Evolutionary conservation across 1,140 invertebrate genomes (phyloP), one percentile per base, ranked within the genome.

Genomic region (Coptotermes formosanus): DNA sequence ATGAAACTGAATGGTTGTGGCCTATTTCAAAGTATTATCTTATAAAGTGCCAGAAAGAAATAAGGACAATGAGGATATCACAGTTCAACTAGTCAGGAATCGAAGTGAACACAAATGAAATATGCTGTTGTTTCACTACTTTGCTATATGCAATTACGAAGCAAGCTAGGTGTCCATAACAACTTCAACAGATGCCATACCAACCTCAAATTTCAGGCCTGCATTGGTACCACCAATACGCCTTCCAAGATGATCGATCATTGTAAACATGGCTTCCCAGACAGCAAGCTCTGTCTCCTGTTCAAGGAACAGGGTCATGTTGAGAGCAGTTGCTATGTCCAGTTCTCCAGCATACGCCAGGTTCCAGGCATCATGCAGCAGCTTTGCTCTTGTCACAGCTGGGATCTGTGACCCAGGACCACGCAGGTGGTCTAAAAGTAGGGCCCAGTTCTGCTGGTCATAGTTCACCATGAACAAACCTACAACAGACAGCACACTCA

Each of bases 401-500:
- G 59, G 19, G 23, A 87, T 48, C 75, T 82, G 43, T 4, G 43
- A 19, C 23, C 30, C 30, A 43, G 59, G 16, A 9, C 52, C n/a
- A 88, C 93, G 92, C 7, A 97, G 90, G 89, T 92, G 96, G 3
- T 93, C 89, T 0, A 94, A 92, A 4, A 97, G 89, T 87, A 96
- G 92, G 87, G 94, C 93, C 96, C 96, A 97, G 89, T 97, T 97
- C n/a, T 92, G 89, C 12, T 90, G 87, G 88, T 97, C 96, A 89
- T 97, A 97, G 88, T 97, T 97, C 0, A 97, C 96, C 12, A 95
- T 94, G 89, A 95, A 97, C 85, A 96, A 95, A 2, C 95, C 95
- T 94, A 89, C 19, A 85, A 44, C 11, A 55, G 19, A 55, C 14
- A 87, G 87, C 38, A 81, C 19, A 84, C 95, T 95, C 14, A 96